Base-by-base conservation (phyloP, 2,797 vertebrate species). In the Pantherophis vulpinus region DNA sequence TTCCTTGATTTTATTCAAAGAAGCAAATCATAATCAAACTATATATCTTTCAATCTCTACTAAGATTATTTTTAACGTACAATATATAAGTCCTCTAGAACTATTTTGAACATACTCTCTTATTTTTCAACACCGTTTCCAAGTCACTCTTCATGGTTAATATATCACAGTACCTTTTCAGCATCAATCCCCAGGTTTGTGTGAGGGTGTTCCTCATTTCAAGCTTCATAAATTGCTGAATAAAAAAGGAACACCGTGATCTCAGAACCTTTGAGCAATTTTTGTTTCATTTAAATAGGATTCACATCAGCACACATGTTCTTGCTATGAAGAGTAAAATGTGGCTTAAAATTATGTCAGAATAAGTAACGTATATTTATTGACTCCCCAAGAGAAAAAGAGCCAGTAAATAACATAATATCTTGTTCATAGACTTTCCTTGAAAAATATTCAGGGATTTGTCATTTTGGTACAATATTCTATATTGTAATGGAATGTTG, bases 161-260 rank as follows among this genome's bases (percentile, higher is more conserved):
- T 58, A 88, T 55, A 74, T 58, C 55, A 88, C 63, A 32, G 61
- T 10, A 88, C 6, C 51, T 29, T 92, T 88, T 47, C 63, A 59
- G 11, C 37, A 88, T 58, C 63, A 74, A 20, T 27, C 16, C 42
- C 70, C 63, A 74, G 20, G 51, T 92, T 58, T 88, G 23, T 74
- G 54, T 20, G 32, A 88, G 37, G 79, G 37, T 88, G 16, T 58
- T 66, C 54, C 37, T 74, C 54, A 88, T 92, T 92, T 88, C 87
- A 92, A 88, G 63, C 91, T 88, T 92, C 91, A 88, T 92, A 92
- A 70, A 16, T 32, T 74, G 63, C 61, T 66, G 23, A 92, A 88
- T 74, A 18, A 92, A 88, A 61, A 66, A 79, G 23, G 63, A 88
- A 58, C 61, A 92, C 54, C 0, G 0, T 87, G 25, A 58, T 16